Percentiles rank a stretch among this genome's conserved stretches.
These are phyloP conservation scores for Trididemnum miniatum DNA, from an alignment of 23 tunicate species.

Conservation along the genomic window DNA sequence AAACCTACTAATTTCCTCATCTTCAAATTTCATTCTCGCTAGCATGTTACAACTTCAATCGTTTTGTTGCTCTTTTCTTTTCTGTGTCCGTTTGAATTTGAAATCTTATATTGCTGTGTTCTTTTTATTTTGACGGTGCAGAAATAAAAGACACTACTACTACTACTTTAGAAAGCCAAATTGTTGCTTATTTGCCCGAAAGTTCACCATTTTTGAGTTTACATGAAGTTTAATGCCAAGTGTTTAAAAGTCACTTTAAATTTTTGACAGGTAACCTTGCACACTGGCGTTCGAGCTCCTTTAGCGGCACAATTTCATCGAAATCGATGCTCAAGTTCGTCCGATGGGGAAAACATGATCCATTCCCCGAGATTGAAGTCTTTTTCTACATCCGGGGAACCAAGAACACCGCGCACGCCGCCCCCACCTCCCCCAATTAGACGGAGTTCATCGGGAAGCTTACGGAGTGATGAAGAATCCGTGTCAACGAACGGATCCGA, in stretches of 20 bases:
- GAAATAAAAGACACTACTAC: too few species aligned
- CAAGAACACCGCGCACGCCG: background rate
- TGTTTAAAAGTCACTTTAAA: background rate
- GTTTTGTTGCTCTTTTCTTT: too few species aligned
- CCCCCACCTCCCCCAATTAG: slow-evolving; percentile 59
- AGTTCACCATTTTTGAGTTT: too few species aligned
- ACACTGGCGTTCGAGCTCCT: slow-evolving; percentile 61
- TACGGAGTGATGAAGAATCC: slow-evolving; percentile 17
- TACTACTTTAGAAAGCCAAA: too few species aligned
- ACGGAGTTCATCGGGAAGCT: slow-evolving; percentile 50
- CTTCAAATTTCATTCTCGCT: too few species aligned
- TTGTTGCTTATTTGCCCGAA: too few species aligned
- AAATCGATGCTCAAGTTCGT: slow-evolving; percentile 14
- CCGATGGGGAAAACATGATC: background rate
- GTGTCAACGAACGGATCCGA: slow-evolving; percentile 32
- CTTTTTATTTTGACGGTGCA: too few species aligned
- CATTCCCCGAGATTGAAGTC: background rate
- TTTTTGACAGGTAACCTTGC: slow-evolving; percentile 55
- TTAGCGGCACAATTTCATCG: slow-evolving; percentile 21
- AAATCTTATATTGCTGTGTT: too few species aligned
- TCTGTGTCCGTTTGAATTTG: too few species aligned
- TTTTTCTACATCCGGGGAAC: background rate
- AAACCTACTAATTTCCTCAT: too few species aligned
- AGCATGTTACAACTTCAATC: too few species aligned
- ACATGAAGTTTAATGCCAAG: background rate